These are phyloP conservation scores for Lerista edwardsae DNA, from an alignment of 2,797 vertebrate species.

Conservation along the genomic window DNA sequence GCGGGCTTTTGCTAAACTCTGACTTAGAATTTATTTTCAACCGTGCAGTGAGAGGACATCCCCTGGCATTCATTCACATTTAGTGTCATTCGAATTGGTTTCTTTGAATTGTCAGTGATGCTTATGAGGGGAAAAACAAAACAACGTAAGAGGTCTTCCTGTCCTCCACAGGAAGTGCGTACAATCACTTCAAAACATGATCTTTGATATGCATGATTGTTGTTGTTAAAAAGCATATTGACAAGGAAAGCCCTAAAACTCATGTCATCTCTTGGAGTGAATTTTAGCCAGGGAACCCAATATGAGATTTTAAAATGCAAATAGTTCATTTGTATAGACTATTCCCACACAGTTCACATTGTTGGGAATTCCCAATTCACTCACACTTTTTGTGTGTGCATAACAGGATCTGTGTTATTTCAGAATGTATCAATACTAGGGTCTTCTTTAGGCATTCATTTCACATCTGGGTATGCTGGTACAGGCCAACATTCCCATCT, in stretches of 20 bases:
- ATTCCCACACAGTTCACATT: neutral
- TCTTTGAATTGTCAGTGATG: neutral
- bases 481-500: too few species aligned
- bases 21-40: constrained; percentile 34
- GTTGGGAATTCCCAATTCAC: neutral
- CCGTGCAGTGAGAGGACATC: constrained; percentile 41
- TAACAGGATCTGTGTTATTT: neutral
- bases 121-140: constrained; percentile 2
- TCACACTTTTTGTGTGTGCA: neutral
- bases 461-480: too few species aligned
- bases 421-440: neutral
- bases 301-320: neutral
- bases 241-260: neutral
- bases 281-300: neutral
- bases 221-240: neutral
- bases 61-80: constrained; percentile 42
- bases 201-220: constrained; percentile 22
- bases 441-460: too few species aligned
- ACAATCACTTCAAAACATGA: constrained; percentile 19
- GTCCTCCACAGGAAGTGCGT: constrained; percentile 13
- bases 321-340: rapidly evolving
- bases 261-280: too few species aligned
- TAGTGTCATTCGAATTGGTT: constrained; percentile 44
- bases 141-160: constrained; percentile 7
- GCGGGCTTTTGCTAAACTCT: constrained; percentile 42